Evolutionary conservation across 2,113 vertebrate genomes (phyloP).

Genomic region (Sprattus sprattus): DNA sequence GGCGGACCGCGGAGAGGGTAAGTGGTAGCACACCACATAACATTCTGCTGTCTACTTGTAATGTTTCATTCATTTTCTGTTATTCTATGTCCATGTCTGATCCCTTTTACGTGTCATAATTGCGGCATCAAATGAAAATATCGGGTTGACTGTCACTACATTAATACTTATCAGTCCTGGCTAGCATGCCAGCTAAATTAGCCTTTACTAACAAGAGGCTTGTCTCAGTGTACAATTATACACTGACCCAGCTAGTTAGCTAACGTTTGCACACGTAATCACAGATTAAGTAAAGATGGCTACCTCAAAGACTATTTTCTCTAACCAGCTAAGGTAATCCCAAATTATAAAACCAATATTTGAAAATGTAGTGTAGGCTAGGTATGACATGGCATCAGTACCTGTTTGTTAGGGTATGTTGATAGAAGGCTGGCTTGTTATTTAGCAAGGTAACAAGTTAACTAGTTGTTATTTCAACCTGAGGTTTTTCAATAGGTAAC

Average conservation of each 20-base stretch:
- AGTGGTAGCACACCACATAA: constrained; percentile 33
- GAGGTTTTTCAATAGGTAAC: background rate
- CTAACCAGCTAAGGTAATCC: background rate
- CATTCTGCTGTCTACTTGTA: background rate
- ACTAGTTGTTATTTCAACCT: background rate
- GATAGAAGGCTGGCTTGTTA: background rate
- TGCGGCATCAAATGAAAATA: background rate
- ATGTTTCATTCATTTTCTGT: background rate
- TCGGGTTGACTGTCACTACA: background rate
- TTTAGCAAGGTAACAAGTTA: background rate
- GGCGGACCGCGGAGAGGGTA: constrained; percentile 73
- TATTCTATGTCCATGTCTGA: background rate
- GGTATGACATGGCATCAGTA: background rate
- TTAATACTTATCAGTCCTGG: background rate
- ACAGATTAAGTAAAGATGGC: background rate
- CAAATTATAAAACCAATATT: background rate
- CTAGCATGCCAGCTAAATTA: background rate
- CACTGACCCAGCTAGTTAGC: constrained; percentile 6
- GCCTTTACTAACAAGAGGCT: background rate
- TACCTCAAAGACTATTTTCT: background rate
- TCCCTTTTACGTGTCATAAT: background rate
- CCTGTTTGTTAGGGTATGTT: background rate
- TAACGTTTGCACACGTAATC: background rate
- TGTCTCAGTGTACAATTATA: background rate
- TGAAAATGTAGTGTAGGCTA: background rate